Evolutionary conservation across 1,140 invertebrate genomes (phyloP).

Genomic region (Saxidomus purpurata): DNA sequence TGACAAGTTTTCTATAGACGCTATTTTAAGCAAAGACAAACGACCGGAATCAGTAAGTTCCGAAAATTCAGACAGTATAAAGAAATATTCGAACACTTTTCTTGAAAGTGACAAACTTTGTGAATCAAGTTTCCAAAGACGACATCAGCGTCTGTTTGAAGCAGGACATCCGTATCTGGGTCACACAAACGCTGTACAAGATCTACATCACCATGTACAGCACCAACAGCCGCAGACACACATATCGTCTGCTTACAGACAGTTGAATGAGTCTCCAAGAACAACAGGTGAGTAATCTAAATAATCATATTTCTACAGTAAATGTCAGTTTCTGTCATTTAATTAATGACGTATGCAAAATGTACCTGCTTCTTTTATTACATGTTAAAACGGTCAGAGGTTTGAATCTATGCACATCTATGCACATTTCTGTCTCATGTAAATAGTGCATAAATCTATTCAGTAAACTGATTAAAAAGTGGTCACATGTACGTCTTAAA

Average conservation of each 20-base stretch:
- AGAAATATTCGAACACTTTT: slow-evolving; percentile 21
- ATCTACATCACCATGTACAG: slow-evolving; percentile 32
- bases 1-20: slow-evolving; percentile 61
- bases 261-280: slow-evolving; percentile 44
- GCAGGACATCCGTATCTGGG: slow-evolving; percentile 55
- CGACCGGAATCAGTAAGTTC: slow-evolving; percentile 45
- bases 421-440: too few species aligned
- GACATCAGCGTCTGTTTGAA: slow-evolving; percentile 57
- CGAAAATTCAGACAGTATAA: slow-evolving; percentile 24
- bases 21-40: slow-evolving; percentile 50
- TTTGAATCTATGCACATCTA: too few species aligned
- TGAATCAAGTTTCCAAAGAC: slow-evolving; percentile 3
- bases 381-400: too few species aligned
- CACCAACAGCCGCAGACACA: neutral
- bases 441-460: too few species aligned
- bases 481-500: too few species aligned
- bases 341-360: too few species aligned
- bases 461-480: too few species aligned
- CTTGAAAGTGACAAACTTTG: slow-evolving; percentile 39
- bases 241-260: slow-evolving; percentile 53
- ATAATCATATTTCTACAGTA: too few species aligned
- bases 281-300: neutral
- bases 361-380: too few species aligned
- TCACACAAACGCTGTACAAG: slow-evolving; percentile 35
- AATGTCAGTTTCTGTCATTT: too few species aligned